phyloP scores from a whole-genome alignment of 2,888 invertebrate species.

The Morpho helenor region DNA sequence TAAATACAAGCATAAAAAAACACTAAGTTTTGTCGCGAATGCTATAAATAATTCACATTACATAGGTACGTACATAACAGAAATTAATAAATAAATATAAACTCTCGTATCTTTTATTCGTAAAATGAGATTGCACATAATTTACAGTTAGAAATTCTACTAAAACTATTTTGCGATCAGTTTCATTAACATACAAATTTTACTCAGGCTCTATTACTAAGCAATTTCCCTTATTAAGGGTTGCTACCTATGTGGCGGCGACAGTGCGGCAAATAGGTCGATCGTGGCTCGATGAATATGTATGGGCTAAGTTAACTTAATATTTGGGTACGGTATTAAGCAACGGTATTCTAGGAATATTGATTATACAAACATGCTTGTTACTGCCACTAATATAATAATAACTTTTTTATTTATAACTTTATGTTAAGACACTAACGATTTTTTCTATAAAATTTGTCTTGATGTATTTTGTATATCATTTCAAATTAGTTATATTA shows the following conservation, averaged over 20 bases:
- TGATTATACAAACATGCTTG: conserved; percentile 7
- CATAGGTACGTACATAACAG: too few relatives aligned
- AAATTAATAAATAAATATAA: too few relatives aligned
- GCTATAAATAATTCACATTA: background rate
- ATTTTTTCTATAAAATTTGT: too few relatives aligned
- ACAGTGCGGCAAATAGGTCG: conserved; percentile 66
- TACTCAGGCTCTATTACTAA: conserved; percentile 57
- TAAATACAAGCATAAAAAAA: too few relatives aligned
- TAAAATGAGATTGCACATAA: conserved; percentile 1
- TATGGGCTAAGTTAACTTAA: conserved; percentile 49
- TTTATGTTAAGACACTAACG: too few relatives aligned
- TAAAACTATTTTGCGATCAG: conserved; percentile 18
- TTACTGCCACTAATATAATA: background rate
- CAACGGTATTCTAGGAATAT: conserved; percentile 18
- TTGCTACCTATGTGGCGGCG: conserved; percentile 48
- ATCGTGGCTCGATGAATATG: conserved; percentile 63
- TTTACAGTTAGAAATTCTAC: background rate
- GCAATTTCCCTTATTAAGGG: conserved; percentile 67
- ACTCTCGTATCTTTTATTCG: background rate
- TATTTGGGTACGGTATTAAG: conserved; percentile 43
- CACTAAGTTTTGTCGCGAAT: background rate
- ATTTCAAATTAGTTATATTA: too few relatives aligned
- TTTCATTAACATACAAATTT: conserved; percentile 64
- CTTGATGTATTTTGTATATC: too few relatives aligned
- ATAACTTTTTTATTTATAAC: too few relatives aligned